Evolutionary conservation across 2,113 vertebrate genomes (phyloP).

Genomic region (Scopus umbretta): DNA sequence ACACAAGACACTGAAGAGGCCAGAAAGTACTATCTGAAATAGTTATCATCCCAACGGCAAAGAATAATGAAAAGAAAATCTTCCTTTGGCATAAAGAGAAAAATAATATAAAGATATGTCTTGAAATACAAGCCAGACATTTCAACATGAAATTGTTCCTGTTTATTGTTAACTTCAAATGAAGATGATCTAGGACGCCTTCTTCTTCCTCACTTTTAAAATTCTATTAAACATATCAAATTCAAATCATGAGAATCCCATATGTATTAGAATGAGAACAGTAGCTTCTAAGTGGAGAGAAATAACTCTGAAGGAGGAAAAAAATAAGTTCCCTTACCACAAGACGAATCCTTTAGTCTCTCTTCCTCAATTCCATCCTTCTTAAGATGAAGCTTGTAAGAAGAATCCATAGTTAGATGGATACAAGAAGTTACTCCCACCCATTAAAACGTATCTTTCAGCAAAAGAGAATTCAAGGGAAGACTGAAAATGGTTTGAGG

Average conservation of each 20-base stretch:
- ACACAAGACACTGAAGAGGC: neutral
- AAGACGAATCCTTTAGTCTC: neutral
- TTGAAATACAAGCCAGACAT: neutral
- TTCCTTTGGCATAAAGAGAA: neutral
- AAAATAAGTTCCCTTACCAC: neutral
- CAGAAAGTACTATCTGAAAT: neutral
- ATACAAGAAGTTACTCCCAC: neutral
- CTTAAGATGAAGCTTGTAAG: slow-evolving; percentile 17
- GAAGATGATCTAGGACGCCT: neutral
- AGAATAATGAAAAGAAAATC: neutral
- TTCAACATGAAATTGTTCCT: neutral
- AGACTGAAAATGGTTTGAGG: neutral
- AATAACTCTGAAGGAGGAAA: neutral
- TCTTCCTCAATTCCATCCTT: slow-evolving; percentile 6
- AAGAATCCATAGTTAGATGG: slow-evolving; percentile 24
- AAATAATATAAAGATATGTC: neutral
- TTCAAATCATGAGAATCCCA: neutral
- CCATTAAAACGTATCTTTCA: neutral
- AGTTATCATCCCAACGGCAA: neutral
- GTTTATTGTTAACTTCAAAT: slow-evolving; percentile 10
- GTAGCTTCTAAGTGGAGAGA: neutral
- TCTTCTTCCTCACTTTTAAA: neutral
- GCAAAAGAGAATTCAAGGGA: neutral
- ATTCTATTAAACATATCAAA: neutral
- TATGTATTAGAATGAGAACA: neutral